phyloP scores from a whole-genome alignment of 2,113 vertebrate genomes.

The Myiagra hebetior region DNA sequence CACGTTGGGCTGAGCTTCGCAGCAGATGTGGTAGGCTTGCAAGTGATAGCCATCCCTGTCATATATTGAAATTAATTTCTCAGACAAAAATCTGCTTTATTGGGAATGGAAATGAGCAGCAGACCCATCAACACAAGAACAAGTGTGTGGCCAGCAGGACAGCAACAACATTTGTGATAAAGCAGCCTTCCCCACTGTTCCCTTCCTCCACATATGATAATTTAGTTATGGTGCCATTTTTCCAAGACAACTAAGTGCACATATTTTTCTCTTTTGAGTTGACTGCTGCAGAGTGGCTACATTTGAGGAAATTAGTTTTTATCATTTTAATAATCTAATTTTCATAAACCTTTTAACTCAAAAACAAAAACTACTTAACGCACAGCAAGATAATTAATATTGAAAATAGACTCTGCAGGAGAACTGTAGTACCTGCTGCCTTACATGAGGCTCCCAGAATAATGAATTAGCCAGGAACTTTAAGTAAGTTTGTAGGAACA shows the following conservation, averaged over 20 bases:
- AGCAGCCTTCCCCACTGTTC: background rate
- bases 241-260: background rate
- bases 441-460: background rate
- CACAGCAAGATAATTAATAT: slow-evolving; percentile 72
- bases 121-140: background rate
- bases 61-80: slow-evolving; percentile 25
- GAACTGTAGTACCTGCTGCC: slow-evolving; percentile 47
- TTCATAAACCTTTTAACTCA: slow-evolving; percentile 67
- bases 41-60: background rate
- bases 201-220: background rate
- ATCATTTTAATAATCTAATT: slow-evolving; percentile 73
- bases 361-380: slow-evolving; percentile 69
- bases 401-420: slow-evolving; percentile 66
- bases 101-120: background rate
- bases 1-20: background rate
- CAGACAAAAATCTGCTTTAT: background rate
- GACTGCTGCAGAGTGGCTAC: slow-evolving; percentile 44
- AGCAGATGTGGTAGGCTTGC: background rate
- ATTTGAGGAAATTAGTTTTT: slow-evolving; percentile 69
- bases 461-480: slow-evolving; percentile 25
- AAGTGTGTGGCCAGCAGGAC: background rate
- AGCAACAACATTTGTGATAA: background rate
- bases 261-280: slow-evolving; percentile 15
- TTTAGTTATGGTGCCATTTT: background rate
- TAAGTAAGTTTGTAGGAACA: slow-evolving; percentile 11